Evolutionary conservation across 2,113 vertebrate species (phyloP).

Genomic region (Aramus guarauna): DNA sequence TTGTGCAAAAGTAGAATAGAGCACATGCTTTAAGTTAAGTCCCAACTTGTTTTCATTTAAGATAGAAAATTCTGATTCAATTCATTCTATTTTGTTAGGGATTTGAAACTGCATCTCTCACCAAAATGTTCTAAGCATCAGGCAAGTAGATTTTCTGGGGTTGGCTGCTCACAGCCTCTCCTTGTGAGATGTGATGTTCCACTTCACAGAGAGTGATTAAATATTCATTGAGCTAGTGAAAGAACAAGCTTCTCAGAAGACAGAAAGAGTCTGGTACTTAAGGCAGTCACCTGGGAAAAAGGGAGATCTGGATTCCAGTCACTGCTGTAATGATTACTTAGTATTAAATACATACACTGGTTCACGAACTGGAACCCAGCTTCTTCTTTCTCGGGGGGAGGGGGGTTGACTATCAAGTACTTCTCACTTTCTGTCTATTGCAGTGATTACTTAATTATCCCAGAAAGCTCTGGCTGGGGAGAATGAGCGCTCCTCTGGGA

Average conservation of each 20-base stretch:
- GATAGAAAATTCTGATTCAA: background rate
- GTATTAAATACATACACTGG: constrained; percentile 59
- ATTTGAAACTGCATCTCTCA: constrained; percentile 10
- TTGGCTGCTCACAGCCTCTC: constrained; percentile 48
- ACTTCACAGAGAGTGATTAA: constrained; percentile 65
- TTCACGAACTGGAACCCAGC: constrained; percentile 56
- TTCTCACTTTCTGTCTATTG: constrained; percentile 26
- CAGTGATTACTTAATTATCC: constrained; percentile 48
- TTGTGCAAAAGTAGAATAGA: background rate
- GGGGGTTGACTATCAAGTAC: background rate
- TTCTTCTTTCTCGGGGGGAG: background rate
- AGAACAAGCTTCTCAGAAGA: constrained; percentile 69
- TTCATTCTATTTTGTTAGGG: background rate
- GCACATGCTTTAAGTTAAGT: background rate
- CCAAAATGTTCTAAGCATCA: constrained; percentile 37
- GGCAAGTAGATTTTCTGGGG: constrained; percentile 43
- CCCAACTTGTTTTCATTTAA: background rate
- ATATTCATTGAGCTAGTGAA: constrained; percentile 66
- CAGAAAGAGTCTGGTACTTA: constrained; percentile 65
- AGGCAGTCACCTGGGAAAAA: constrained; percentile 64
- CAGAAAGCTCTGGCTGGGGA: background rate
- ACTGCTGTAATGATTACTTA: constrained; percentile 64
- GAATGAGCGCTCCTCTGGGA: background rate
- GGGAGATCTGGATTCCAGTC: constrained; percentile 65
- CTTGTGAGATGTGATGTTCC: constrained; percentile 55